Evolutionary conservation across 2,797 vertebrate species (phyloP), one percentile per base, ranked within the genome.

Genomic region (Basileuterus tristriatus): DNA sequence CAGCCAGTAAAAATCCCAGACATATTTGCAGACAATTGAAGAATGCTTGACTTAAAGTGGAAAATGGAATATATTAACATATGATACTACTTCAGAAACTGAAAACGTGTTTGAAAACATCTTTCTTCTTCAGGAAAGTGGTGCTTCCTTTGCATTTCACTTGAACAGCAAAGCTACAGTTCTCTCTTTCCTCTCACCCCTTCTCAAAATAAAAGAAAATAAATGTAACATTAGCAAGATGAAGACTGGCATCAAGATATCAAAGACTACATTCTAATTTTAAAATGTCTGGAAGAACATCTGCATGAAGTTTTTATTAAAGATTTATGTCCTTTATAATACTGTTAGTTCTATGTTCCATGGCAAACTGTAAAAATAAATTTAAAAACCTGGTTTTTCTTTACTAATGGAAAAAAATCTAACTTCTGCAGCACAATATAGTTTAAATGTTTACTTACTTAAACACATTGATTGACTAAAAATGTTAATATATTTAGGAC

Each of bases 51-150:
- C 56, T 95, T 50, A 64, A 89, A 95, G 36, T 58, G 11, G 18
- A 83, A 96, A 93, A 83, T 32, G 1, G 37, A 88, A 75, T 92
- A 78, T 75, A 69, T 83, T 89, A 79, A 53, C 55, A 68, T 92
- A 79, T n/a, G 29, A 22, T 53, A 77, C 46, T 88, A 26, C 23
- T 87, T 78, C 59, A 89, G 11, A 92, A 89, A 91, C n/a, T 76
- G 20, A 89, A 84, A 94, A 77, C 29, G 56, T 75, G 26, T 62
- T 92, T 72, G 23, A 87, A 95, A 96, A 78, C 7, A 84, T 52
- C 75, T 77, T 83, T 87, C 39, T 67, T 89, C 43, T 86, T 81
- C 58, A 74, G 15, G 30, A 53, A 81, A 70, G 11, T 59, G 32
- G 24, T 6, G 15, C 10, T 80, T 90, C 12, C 27, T 84, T 91